Base-by-base conservation (phyloP, 2,113 vertebrate species). In the Ifrita kowaldi region DNA sequence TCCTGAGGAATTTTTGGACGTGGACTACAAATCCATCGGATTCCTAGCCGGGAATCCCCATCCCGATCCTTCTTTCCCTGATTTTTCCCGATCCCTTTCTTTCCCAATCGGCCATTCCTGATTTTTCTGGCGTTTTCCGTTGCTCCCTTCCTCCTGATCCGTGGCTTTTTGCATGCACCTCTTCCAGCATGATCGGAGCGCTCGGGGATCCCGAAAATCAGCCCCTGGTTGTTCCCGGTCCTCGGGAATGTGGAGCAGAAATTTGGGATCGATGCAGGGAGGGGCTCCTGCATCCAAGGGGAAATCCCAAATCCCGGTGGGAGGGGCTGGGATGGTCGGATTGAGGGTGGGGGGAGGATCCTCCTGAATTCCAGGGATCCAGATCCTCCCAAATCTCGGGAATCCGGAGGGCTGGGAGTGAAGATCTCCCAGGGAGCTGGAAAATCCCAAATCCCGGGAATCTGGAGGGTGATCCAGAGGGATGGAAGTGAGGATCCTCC, bases 191-290 rank as follows among this genome's bases (percentile, higher is more conserved):
- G 79, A 3, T 13, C 18, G 18, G 74, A 62, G 74, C 28, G 16
- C 57, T 59, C 23, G 57, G 57, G 2, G n/a, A 47, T 33, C 65
- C 65, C 20, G 3, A 6, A 22, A 69, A 69, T 68, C 64, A 33
- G 42, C 41, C 53, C 11, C 2, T 0, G 33, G 27, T 1, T 6
- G 1, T 56, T 63, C 69, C 81, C 2, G 17, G 8, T 0, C 1
- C 10, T 32, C 7, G 3, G 55, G 56, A 35, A 52, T 2, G 10
- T 2, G 80, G 26, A 30, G 32, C 7, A 67, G 67, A 4, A 62
- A 32, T 26, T 13, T 4, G 80, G 80, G 67, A 37, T 70, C 0
- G 2, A 2, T 1, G 44, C 0, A 5, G 52, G 42, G n/a, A 42
- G 46, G 28, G 24, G 46, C 46, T 52, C 15, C 55, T 4, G 65